phyloP scores from a whole-genome alignment of 2,888 invertebrate species.

The Apoderus coryli region DNA sequence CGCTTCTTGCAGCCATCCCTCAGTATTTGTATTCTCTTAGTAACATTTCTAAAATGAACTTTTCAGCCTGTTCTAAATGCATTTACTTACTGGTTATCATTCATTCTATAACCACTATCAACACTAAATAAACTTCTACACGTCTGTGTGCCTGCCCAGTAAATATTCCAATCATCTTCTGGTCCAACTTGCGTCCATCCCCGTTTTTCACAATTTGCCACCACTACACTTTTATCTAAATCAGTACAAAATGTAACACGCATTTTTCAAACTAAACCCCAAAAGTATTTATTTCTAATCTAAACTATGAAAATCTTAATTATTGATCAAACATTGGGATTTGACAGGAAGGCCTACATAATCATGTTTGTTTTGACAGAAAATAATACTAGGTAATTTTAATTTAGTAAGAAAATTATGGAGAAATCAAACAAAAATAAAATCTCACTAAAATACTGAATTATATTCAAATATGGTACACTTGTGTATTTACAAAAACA shows the following conservation, averaged over 20 bases:
- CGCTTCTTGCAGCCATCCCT: no score
- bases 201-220: constrained; percentile 82
- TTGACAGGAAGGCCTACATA: no score
- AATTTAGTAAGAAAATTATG: no score
- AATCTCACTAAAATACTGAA: no score
- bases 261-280: constrained; percentile 23
- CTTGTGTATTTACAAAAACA: background rate
- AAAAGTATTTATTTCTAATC: constrained; percentile 6
- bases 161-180: constrained; percentile 92
- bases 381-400: background rate
- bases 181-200: constrained; percentile 80
- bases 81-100: constrained; percentile 67
- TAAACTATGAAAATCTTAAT: constrained; percentile 10
- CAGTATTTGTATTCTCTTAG: no score
- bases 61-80: no score
- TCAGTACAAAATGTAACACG: constrained; percentile 65
- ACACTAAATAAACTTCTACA: constrained; percentile 83
- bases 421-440: no score
- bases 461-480: no score
- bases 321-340: constrained; percentile 14
- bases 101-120: constrained; percentile 83
- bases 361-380: background rate
- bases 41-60: no score
- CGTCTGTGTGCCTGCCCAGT: constrained; percentile 89
- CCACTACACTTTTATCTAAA: constrained; percentile 83